A percentile compares a stretch with the other conserved stretches of the same genome.
Evolutionary conservation across 2,113 vertebrate species (phyloP).

Genomic region (human): GRCh38 chr6:98551001-98551500

Average conservation of each 20-base stretch:
- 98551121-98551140: background rate
- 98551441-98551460: constrained; percentile 78
- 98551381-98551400: constrained; percentile 48
- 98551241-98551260: background rate
- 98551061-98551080: background rate
- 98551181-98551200: constrained; percentile 35
- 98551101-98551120: background rate
- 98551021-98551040: background rate
- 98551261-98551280: background rate
- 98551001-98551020: background rate
- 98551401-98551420: constrained; percentile 57
- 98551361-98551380: constrained; percentile 62
- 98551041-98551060: background rate
- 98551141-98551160: background rate
- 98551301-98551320: constrained; percentile 27
- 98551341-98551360: constrained; percentile 52
- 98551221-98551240: background rate
- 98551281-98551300: background rate
- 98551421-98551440: constrained; percentile 62
- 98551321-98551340: constrained; percentile 52
- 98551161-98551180: constrained; percentile 8
- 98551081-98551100: background rate
- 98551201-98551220: background rate
- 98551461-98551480: constrained; percentile 76
- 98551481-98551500: constrained; percentile 79